A percentile compares a stretch with the other conserved stretches of the same genome.
Evolutionary conservation across 2,113 vertebrate genomes (phyloP).

Genomic region (Oxygymnocypris stewartii): DNA sequence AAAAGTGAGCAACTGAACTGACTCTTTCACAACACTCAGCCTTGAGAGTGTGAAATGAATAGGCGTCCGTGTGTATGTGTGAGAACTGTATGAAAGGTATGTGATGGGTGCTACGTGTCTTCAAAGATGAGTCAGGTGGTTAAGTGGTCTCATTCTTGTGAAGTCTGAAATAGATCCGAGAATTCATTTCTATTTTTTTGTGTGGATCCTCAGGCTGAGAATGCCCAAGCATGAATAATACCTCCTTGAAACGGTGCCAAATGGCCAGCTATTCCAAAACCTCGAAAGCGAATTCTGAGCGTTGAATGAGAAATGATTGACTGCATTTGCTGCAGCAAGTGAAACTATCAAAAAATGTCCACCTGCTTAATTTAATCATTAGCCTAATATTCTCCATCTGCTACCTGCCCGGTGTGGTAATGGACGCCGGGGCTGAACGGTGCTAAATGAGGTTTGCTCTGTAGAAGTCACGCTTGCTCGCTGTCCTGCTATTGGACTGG

Average conservation of each 20-base stretch:
- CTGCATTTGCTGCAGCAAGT: slow-evolving; percentile 40
- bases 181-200: background rate
- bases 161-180: slow-evolving; percentile 46
- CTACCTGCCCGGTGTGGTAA: slow-evolving; percentile 53
- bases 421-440: slow-evolving; percentile 35
- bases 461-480: slow-evolving; percentile 53
- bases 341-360: slow-evolving; percentile 52
- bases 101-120: slow-evolving; percentile 43
- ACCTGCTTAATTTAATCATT: slow-evolving; percentile 53
- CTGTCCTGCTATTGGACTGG: slow-evolving; percentile 43
- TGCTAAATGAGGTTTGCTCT: slow-evolving; percentile 53
- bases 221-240: slow-evolving; percentile 49
- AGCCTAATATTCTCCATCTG: slow-evolving; percentile 53
- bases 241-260: slow-evolving; percentile 23
- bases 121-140: slow-evolving; percentile 50
- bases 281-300: slow-evolving; percentile 28
- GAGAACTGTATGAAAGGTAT: slow-evolving; percentile 33
- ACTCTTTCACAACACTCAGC: slow-evolving; percentile 27
- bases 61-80: slow-evolving; percentile 30
- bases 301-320: slow-evolving; percentile 46
- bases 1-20: slow-evolving; percentile 34
- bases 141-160: slow-evolving; percentile 47
- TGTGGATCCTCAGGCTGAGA: slow-evolving; percentile 43
- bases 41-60: slow-evolving; percentile 39
- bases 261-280: slow-evolving; percentile 39